Conservation (phyloP, 1,140 invertebrate genomes). For the Goniozus legneri region DNA sequence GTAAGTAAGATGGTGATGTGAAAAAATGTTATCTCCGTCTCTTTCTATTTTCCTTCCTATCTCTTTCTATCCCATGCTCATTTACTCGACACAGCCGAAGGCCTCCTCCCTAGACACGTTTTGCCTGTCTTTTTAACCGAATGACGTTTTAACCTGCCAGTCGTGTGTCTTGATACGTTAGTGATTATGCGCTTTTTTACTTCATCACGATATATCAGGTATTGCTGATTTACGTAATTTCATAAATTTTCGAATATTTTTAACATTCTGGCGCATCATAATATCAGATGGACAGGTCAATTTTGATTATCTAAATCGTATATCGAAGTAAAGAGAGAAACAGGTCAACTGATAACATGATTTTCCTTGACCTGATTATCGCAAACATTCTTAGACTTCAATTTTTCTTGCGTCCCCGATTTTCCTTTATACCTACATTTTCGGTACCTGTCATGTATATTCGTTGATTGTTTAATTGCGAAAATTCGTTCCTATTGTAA, state of each 20-base stretch:
- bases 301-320: no score
- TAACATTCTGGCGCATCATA: neutral
- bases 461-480: neutral
- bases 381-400: neutral
- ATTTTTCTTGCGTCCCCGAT: neutral
- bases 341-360: neutral
- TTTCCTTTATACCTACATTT: neutral
- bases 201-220: neutral
- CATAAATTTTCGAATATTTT: neutral
- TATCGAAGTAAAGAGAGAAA: no score
- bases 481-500: conserved; percentile 3
- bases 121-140: conserved; percentile 11
- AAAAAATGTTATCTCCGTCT: no score
- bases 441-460: neutral
- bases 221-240: conserved; percentile 2
- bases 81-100: no score
- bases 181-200: neutral
- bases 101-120: conserved; percentile 1
- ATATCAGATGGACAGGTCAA: no score
- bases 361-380: no score
- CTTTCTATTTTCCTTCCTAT: no score
- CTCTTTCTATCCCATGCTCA: no score
- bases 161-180: neutral
- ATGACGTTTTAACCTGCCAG: conserved; percentile 41
- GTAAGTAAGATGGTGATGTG: no score